Conservation (phyloP, 2,888 invertebrate species). For the Anoplius nigerrimus region DNA sequence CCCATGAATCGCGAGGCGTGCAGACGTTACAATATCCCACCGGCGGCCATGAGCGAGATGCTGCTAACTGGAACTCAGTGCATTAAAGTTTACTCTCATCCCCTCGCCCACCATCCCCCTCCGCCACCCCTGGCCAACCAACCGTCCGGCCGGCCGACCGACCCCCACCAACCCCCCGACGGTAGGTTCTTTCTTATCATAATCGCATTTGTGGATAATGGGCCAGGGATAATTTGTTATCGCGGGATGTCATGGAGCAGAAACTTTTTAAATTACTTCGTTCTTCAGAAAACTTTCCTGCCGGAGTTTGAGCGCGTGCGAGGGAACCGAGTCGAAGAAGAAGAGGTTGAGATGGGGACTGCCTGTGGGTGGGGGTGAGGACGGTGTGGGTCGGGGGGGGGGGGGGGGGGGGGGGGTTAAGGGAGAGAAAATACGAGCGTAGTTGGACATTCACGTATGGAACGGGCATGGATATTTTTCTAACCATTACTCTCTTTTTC, state of each 20-base stretch:
- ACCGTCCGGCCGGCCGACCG: too few species aligned
- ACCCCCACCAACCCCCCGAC: too few species aligned
- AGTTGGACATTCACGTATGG: constrained; percentile 66
- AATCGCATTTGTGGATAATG: constrained; percentile 75
- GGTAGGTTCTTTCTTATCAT: constrained; percentile 72
- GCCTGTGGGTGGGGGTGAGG: too few species aligned
- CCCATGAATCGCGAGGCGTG: constrained; percentile 47
- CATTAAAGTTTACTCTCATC: constrained; percentile 65
- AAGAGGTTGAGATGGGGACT: too few species aligned
- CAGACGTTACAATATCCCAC: constrained; percentile 50
- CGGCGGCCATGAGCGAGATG: constrained; percentile 31
- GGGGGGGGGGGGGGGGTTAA: neutral
- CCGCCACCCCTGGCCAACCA: too few species aligned
- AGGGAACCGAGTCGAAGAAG: too few species aligned
- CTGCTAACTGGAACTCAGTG: constrained; percentile 58
- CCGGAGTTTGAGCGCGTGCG: constrained; percentile 4
- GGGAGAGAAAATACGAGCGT: constrained; percentile 62
- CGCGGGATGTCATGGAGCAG: constrained; percentile 73
- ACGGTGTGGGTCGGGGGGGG: too few species aligned
- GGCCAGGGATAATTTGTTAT: constrained; percentile 74
- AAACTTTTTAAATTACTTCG: constrained; percentile 75
- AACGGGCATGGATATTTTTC: constrained; percentile 61
- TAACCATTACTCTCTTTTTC: constrained; percentile 54
- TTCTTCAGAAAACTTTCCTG: constrained; percentile 65
- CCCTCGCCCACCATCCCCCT: constrained; percentile 11